phyloP scores from a whole-genome alignment of 2,113 vertebrate genomes.

The Microtus oregoni region DNA sequence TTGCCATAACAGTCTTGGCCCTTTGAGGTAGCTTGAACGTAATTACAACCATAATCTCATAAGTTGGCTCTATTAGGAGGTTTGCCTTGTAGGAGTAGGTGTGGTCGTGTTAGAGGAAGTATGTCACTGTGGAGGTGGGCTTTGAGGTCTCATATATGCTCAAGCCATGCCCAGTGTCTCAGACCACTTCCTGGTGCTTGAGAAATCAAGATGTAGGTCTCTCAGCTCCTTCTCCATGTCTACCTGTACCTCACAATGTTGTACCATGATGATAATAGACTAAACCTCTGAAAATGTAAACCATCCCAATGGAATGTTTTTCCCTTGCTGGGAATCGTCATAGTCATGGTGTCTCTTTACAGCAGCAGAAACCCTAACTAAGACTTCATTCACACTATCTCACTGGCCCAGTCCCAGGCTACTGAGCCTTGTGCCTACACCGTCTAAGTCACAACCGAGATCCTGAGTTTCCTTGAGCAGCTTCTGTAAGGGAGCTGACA shows the following conservation, averaged over 20 bases:
- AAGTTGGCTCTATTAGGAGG: neutral
- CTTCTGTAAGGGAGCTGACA: neutral
- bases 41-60: neutral
- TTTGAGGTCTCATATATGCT: neutral
- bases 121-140: neutral
- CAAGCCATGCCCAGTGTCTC: neutral
- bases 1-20: rapidly evolving
- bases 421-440: rapidly evolving
- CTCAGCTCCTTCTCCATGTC: neutral
- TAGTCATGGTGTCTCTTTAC: neutral
- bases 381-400: rapidly evolving
- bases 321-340: neutral
- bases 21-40: neutral
- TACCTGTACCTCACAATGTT: neutral
- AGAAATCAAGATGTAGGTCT: neutral
- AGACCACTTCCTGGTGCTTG: neutral
- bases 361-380: neutral
- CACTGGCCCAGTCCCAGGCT: rapidly evolving
- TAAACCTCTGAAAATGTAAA: neutral
- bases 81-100: neutral
- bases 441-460: neutral
- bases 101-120: neutral
- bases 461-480: neutral
- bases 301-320: neutral
- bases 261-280: neutral